A percentile compares a stretch with the other conserved stretches of the same genome.
Conservation (phyloP, 2,113 vertebrate species). For the Origma solitaria region DNA sequence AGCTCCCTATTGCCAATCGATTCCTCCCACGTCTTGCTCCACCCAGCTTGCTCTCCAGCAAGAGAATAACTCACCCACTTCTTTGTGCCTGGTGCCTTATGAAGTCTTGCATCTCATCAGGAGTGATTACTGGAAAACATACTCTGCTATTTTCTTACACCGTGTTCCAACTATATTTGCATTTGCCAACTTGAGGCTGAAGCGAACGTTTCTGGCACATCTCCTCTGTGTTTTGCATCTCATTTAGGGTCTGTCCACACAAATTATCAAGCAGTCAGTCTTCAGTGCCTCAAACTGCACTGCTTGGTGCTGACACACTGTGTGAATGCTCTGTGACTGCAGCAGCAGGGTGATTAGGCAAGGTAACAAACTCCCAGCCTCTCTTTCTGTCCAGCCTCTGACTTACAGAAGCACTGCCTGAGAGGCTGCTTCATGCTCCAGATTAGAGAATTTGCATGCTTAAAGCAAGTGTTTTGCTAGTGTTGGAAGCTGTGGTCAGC, state of each 20-base stretch:
- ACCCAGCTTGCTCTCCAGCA: background rate
- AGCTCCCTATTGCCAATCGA: constrained; percentile 6
- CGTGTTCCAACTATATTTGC: background rate
- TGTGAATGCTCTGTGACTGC: background rate
- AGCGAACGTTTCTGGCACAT: background rate
- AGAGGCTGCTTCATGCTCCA: background rate
- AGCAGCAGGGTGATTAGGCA: background rate
- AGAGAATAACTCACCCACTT: background rate
- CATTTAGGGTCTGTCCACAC: background rate
- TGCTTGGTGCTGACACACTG: background rate
- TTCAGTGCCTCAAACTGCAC: background rate
- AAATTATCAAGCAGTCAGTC: background rate
- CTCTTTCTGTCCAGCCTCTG: background rate
- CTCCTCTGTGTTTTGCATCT: background rate
- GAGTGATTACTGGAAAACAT: background rate
- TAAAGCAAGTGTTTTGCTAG: background rate
- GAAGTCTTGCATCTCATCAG: background rate
- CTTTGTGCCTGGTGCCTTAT: background rate
- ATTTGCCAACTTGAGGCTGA: background rate
- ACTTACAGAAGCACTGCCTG: background rate
- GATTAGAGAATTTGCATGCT: background rate
- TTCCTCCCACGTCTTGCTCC: constrained; percentile 31
- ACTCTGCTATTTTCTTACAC: background rate
- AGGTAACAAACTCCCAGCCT: background rate
- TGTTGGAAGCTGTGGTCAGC: background rate